A percentile compares a stretch with the other conserved stretches of the same genome.
Evolutionary conservation across 2,888 invertebrate species (phyloP).

Genomic region (Drosophila anceps): DNA sequence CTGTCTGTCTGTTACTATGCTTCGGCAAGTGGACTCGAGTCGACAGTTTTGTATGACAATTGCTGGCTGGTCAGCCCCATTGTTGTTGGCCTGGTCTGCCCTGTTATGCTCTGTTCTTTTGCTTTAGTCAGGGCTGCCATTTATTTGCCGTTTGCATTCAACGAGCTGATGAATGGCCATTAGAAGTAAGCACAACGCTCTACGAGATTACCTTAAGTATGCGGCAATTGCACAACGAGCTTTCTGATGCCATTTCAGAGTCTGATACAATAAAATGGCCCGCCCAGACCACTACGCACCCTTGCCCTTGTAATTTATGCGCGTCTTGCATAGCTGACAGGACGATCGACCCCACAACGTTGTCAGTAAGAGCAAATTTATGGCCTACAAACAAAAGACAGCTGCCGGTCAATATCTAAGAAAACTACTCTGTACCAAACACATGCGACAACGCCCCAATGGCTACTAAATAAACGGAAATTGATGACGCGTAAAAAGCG

Average conservation of each 20-base stretch:
- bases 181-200: constrained; percentile 76
- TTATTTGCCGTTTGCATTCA: constrained; percentile 80
- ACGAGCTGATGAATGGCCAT: constrained; percentile 79
- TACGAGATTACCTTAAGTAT: constrained; percentile 77
- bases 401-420: constrained; percentile 55
- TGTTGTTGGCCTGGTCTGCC: constrained; percentile 41
- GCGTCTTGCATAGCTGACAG: constrained; percentile 50
- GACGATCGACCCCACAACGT: constrained; percentile 15
- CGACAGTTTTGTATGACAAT: constrained; percentile 75
- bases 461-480: constrained; percentile 75
- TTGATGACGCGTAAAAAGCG: constrained; percentile 75
- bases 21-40: constrained; percentile 35
- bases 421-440: constrained; percentile 49
- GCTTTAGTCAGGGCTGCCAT: constrained; percentile 50
- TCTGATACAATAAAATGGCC: constrained; percentile 69
- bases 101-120: constrained; percentile 22
- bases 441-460: constrained; percentile 55
- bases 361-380: constrained; percentile 54
- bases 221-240: constrained; percentile 79
- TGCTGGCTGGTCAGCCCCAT: constrained; percentile 68
- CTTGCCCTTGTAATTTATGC: constrained; percentile 70
- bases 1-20: constrained; percentile 3
- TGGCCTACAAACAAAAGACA: constrained; percentile 75
- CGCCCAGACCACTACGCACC: constrained; percentile 46
- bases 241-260: constrained; percentile 54